A percentile compares a stretch with the other conserved stretches of the same genome.
These are phyloP conservation scores for Trachythela sp. DNA, from an alignment of 64 coral and sea anemone genomes.

Conservation along the genomic window DNA sequence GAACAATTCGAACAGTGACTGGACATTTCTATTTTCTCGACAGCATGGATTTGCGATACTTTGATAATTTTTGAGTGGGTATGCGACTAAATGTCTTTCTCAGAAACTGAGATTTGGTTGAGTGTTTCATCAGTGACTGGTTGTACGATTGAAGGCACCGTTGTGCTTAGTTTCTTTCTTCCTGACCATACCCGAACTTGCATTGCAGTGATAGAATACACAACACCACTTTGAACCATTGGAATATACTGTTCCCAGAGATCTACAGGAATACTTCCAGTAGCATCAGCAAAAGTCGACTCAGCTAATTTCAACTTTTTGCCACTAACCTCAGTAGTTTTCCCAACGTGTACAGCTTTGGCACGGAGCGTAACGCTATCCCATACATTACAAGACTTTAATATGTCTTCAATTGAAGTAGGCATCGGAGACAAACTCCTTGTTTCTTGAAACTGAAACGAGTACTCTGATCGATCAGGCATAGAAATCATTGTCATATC, in stretches of 20 bases:
- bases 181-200: background rate
- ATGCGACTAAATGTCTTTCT: background rate
- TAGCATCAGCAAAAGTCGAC: background rate
- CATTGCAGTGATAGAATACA: background rate
- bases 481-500: background rate
- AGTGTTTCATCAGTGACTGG: background rate
- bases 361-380: background rate
- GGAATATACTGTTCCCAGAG: background rate
- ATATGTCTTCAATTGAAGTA: background rate
- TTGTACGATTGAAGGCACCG: background rate
- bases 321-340: background rate
- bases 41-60: background rate
- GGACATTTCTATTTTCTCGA: background rate
- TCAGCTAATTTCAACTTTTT: background rate
- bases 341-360: background rate
- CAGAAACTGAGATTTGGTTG: background rate
- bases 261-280: background rate
- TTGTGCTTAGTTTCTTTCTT: background rate
- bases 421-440: too few relatives aligned
- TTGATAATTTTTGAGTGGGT: background rate
- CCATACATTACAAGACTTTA: background rate
- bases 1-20: background rate
- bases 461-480: background rate
- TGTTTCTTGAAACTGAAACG: background rate
- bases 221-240: background rate